A percentile compares a stretch with the other conserved stretches of the same genome.
Evolutionary conservation across 2,888 invertebrate genomes (phyloP).

Genomic region (Panopea generosa): DNA sequence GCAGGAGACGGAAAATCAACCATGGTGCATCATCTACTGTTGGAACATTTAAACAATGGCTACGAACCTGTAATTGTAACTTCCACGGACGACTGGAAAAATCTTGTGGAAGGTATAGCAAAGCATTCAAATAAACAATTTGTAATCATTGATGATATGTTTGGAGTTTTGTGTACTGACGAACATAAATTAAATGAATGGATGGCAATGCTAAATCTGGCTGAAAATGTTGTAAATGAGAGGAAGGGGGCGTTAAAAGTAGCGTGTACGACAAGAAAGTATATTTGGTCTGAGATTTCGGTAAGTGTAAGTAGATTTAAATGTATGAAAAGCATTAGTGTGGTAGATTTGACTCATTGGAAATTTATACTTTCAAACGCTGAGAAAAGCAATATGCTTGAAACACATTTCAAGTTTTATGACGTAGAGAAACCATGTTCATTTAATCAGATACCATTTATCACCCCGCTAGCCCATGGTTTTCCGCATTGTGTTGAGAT

Average conservation of each 20-base stretch:
- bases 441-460: too few species aligned
- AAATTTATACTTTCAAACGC: background rate
- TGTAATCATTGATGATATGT: constrained; percentile 38
- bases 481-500: constrained; percentile 42
- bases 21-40: constrained; percentile 15
- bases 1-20: constrained; percentile 36
- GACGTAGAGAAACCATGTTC: background rate
- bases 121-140: constrained; percentile 16
- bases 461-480: constrained; percentile 13
- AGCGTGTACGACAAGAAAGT: constrained; percentile 19
- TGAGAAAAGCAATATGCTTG: constrained; percentile 15
- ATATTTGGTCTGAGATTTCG: constrained; percentile 12
- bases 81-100: constrained; percentile 32
- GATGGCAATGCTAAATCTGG: constrained; percentile 15
- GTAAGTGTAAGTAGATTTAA: constrained; percentile 10
- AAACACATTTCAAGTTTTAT: constrained; percentile 20
- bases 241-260: constrained; percentile 25
- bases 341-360: constrained; percentile 19
- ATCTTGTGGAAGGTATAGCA: constrained; percentile 1
- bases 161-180: constrained; percentile 27
- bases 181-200: constrained; percentile 26
- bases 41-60: constrained; percentile 5
- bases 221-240: constrained; percentile 2
- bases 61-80: constrained; percentile 19
- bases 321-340: background rate